Percentiles rank a stretch among this genome's conserved stretches.
Evolutionary conservation across 2,113 vertebrate genomes (phyloP).

Genomic region (Ranitomeya imitator): DNA sequence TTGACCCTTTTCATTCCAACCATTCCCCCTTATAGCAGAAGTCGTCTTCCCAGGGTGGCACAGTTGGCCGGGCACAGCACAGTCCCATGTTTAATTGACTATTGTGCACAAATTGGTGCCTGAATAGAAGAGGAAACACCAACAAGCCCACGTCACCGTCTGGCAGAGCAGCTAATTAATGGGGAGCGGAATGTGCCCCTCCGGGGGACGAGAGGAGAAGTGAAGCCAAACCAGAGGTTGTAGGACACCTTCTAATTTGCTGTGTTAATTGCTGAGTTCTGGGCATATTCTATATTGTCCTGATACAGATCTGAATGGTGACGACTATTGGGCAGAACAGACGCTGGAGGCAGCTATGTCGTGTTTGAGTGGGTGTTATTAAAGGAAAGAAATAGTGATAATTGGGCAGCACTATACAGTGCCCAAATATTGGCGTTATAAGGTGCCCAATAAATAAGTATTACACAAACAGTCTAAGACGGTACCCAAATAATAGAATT

Average conservation of each 20-base stretch:
- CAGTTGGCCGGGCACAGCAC: background rate
- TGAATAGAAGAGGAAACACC: conserved; percentile 22
- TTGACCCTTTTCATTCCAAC: background rate
- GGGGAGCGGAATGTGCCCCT: background rate
- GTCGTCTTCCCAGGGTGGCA: background rate
- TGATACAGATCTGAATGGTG: background rate
- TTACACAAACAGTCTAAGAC: background rate
- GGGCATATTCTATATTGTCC: background rate
- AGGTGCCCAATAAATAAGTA: background rate
- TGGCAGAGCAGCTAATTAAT: conserved; percentile 35
- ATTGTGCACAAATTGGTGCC: conserved; percentile 6
- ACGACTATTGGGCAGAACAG: background rate
- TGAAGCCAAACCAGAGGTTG: background rate
- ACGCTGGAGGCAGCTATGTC: background rate
- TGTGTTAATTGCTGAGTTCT: background rate
- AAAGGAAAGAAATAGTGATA: background rate
- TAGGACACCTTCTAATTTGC: background rate
- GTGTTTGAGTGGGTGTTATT: too few species aligned
- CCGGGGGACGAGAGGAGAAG: background rate
- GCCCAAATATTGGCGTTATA: background rate
- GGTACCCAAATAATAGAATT: background rate
- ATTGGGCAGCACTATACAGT: background rate
- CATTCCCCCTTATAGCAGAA: background rate
- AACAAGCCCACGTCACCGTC: background rate
- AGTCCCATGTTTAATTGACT: background rate